Base-by-base conservation (phyloP, 2,797 vertebrate species). In the Sebastes nivosus region DNA sequence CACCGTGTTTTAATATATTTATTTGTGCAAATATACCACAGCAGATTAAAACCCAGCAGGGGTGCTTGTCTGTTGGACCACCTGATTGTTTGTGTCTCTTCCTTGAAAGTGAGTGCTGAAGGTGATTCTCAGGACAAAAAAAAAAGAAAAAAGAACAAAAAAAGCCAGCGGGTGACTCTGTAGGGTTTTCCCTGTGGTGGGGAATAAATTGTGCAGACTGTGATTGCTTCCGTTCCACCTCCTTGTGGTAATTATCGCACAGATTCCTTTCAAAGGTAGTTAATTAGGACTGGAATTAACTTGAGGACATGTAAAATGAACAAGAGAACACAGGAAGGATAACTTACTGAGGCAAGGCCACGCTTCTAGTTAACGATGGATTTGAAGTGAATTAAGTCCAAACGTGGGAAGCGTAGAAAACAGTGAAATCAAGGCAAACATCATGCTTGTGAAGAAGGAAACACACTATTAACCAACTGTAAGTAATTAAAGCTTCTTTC, bases 251-350 rank as follows among this genome's bases (percentile, higher is more conserved):
- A 94, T 94, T 94, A 94, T 93, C 79, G 14, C 87, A 88, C 86
- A 87, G 91, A 92, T 93, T 93, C 79, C 83, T 93, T 94, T 94
- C 94, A 93, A 93, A 93, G 89, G 90, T 93, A 88, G 91, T 93
- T 94, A 95, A 95, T 95, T 94, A 93, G 90, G 86, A 87, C 75
- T 90, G 85, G 82, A 92, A 92, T 94, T 93, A 95, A 94, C 91
- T 94, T 86, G 92, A 94, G 93, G 93, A 94, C 92, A 93, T 90
- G 90, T 91, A 89, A 90, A 93, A 93, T 90, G 90, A 93, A 90
- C 85, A 93, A 87, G 88, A 88, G 91, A 93, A 92, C 87, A 90
- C 84, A 85, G 82, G 87, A 91, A 88, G 87, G 84, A 91, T 89
- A 91, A 82, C 71, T 88, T 83, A 89, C 86, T 72, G 82, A 92